Evolutionary conservation across 1,140 invertebrate genomes (phyloP).

Genomic region (Hyles vespertilio): DNA sequence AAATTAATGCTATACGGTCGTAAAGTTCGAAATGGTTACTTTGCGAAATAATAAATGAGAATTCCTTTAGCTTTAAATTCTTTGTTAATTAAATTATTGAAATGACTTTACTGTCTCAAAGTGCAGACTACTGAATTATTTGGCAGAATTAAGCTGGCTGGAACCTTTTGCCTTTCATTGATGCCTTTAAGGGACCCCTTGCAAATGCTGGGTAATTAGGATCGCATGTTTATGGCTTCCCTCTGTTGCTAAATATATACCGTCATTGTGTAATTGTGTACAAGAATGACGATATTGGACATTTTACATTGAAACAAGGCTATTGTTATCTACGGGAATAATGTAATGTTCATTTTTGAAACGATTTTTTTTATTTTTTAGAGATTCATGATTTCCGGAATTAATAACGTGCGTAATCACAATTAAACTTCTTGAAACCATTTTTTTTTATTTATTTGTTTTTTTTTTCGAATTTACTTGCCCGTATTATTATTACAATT

Average conservation of each 20-base stretch:
- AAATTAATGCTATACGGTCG: constrained; percentile 9
- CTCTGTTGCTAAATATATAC: background rate
- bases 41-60: constrained; percentile 32
- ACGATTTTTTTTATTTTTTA: too few relatives aligned
- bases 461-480: too few relatives aligned
- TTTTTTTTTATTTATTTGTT: too few relatives aligned
- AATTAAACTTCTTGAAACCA: too few relatives aligned
- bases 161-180: constrained; percentile 30
- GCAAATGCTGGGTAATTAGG: constrained; percentile 31
- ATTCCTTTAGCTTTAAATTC: constrained; percentile 29
- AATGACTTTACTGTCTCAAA: constrained; percentile 37
- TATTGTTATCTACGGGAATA: too few relatives aligned
- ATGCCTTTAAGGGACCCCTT: constrained; percentile 25
- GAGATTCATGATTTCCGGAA: too few relatives aligned
- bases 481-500: too few relatives aligned
- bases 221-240: constrained; percentile 16
- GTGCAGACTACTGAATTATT: constrained; percentile 44
- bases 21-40: constrained; percentile 20
- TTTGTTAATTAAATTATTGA: constrained; percentile 48
- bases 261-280: too few relatives aligned
- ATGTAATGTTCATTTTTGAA: too few relatives aligned
- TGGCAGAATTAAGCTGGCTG: constrained; percentile 29
- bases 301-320: too few relatives aligned
- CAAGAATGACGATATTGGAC: too few relatives aligned
- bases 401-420: too few relatives aligned